These are phyloP conservation scores for Drosophila niveifrons DNA, from an alignment of 2,888 invertebrate genomes.

Conservation along the genomic window DNA sequence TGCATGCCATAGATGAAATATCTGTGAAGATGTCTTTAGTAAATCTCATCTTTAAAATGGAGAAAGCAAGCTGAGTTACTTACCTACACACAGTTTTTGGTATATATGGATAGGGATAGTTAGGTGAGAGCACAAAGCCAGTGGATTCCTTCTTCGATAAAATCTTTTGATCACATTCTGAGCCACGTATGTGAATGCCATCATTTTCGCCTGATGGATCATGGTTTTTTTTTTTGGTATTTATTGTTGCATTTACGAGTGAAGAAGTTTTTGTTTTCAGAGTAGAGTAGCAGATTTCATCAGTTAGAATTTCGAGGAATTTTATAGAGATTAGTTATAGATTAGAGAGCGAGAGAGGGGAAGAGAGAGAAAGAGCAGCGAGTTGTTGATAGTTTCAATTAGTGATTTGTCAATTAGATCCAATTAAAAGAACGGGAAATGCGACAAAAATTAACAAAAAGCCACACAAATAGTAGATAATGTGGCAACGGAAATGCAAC, in stretches of 20 bases:
- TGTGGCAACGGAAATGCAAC: constrained; percentile 45
- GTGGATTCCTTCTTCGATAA: constrained; percentile 96
- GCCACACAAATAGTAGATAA: constrained; percentile 26
- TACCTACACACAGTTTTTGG: constrained; percentile 97
- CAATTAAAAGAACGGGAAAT: constrained; percentile 36
- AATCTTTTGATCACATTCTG: constrained; percentile 99
- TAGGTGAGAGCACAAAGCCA: constrained; percentile 97
- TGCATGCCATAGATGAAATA: constrained; percentile 99
- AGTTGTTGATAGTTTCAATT: constrained; percentile 17
- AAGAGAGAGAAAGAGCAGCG: constrained; percentile 18
- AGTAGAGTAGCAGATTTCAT: constrained; percentile 30
- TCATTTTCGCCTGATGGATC: constrained; percentile 90
- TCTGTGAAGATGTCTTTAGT: constrained; percentile 82
- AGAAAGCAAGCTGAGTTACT: constrained; percentile 76
- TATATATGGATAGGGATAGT: constrained; percentile 97
- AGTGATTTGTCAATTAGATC: constrained; percentile 18
- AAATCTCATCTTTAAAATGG: not conserved
- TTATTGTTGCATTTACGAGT: constrained; percentile 62
- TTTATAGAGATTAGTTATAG: constrained; percentile 10
- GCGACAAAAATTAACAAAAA: constrained; percentile 69
- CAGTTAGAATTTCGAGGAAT: constrained; percentile 26
- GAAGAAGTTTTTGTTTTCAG: constrained; percentile 41
- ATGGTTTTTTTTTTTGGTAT: constrained; percentile 36
- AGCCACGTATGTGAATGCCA: constrained; percentile 97
- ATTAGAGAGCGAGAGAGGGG: constrained; percentile 25